phyloP scores from a whole-genome alignment of 2,113 vertebrate species.

The Gasterosteus aculeatus region DNA sequence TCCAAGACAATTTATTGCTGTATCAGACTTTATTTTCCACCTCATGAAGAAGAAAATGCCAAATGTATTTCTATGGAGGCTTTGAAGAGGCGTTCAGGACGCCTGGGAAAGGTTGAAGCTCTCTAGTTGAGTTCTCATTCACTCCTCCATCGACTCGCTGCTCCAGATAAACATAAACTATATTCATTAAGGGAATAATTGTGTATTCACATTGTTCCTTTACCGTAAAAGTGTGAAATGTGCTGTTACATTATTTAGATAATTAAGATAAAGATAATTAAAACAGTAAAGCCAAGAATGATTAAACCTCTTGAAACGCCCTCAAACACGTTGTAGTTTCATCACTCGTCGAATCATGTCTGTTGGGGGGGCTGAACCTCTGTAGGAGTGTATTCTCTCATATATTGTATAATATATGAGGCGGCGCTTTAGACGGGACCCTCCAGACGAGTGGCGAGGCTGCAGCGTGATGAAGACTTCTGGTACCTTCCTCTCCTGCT shows the following conservation, averaged over 20 bases:
- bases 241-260: not conserved
- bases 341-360: not conserved
- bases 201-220: not conserved
- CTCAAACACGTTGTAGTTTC: slow-evolving; percentile 12
- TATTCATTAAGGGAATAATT: not conserved
- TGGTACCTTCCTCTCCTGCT: too few species aligned
- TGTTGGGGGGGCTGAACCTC: not conserved
- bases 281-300: slow-evolving; percentile 7
- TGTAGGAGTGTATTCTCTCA: too few species aligned
- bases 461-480: too few species aligned
- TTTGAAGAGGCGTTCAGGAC: not conserved
- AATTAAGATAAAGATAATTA: too few species aligned
- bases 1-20: not conserved
- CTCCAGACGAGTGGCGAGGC: not conserved
- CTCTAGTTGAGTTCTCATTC: not conserved
- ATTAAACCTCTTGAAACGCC: not conserved
- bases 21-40: not conserved
- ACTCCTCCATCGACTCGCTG: not conserved
- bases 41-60: slow-evolving; percentile 2
- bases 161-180: not conserved
- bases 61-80: not conserved
- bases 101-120: not conserved
- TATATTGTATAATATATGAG: not conserved
- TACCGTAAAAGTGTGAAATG: not conserved
- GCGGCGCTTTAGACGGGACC: not conserved